Conservation (phyloP, 2,888 invertebrate species). For the Cephalotes varians region DNA sequence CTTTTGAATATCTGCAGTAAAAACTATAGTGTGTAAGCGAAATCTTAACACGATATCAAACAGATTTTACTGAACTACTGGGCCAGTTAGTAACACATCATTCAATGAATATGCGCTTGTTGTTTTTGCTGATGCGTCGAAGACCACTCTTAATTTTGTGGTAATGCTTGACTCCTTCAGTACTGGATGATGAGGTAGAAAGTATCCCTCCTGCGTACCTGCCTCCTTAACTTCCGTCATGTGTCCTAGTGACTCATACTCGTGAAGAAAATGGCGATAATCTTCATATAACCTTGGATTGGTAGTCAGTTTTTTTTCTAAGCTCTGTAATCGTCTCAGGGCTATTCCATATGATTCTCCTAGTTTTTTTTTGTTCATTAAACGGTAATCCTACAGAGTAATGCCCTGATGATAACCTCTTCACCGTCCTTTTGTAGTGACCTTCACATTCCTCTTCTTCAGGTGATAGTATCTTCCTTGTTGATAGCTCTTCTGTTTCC, state of each 20-base stretch:
- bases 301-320: not conserved
- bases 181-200: not conserved
- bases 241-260: not conserved
- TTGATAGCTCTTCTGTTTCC: not conserved
- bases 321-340: not conserved
- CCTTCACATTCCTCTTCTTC: not conserved
- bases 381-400: slow-evolving; percentile 7
- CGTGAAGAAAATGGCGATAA: not conserved
- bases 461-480: not conserved
- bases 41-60: not conserved
- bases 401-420: not conserved
- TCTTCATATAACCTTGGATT: not conserved
- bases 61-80: not conserved
- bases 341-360: slow-evolving; percentile 6
- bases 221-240: not conserved
- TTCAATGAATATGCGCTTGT: not conserved
- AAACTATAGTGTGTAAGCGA: not conserved
- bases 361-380: not conserved
- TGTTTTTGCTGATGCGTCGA: not conserved
- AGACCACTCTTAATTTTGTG: too few relatives aligned
- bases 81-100: not conserved
- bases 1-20: not conserved
- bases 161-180: too few relatives aligned
- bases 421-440: not conserved
- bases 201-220: not conserved